Base-by-base conservation (phyloP, 2,888 invertebrate species). In the Drosophila prolongata region DNA sequence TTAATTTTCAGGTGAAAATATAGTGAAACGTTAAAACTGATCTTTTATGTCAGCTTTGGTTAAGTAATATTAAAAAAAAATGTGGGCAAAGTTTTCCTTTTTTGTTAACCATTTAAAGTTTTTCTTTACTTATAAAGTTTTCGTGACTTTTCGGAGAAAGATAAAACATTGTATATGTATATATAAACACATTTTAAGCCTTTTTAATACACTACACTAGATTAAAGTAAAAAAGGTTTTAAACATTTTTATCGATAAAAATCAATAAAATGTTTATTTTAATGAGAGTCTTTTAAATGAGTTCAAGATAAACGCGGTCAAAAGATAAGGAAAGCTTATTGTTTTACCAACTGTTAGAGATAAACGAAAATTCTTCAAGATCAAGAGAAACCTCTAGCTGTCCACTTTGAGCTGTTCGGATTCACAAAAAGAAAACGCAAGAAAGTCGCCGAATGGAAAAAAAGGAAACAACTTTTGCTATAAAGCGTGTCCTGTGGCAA, bases 401-500 rank as follows among this genome's bases (percentile, higher is more conserved):
- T 50, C 40, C 61, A 19, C 43, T 52, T 59, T 55, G 38, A 34
- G 27, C 16, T 50, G 30, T 16, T 3, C 9, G 43, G 13, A 46
- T 42, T 24, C 35, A 35, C 50, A 52, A 16, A 40, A 42, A 47
- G 30, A 49, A 38, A 43, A 56, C 47, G 19, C 66, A 72, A 69
- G 65, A 70, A 80, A 76, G 78, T 76, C 76, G 76, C 76, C 27
- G 30, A 64, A 66, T 42, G 54, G 44, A 16, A 37, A 54, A 49
- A 84, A 67, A 75, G 78, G 79, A 85, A 82, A 69, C 70, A 80
- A 79, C 73, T 85, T 85, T 85, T 85, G 75, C 82, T 85, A 73
- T 78, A 85, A 85, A 85, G 86, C 78, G 75, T 87, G 86, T 85
- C 87, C 80, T 82, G 85, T 87, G 87, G 85, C 83, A 76, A 80